Evolutionary conservation across 92 coral and sea anemone species (phyloP), one percentile per base, ranked within the genome.

Genomic region (Zoanthus sansibaricus): DNA sequence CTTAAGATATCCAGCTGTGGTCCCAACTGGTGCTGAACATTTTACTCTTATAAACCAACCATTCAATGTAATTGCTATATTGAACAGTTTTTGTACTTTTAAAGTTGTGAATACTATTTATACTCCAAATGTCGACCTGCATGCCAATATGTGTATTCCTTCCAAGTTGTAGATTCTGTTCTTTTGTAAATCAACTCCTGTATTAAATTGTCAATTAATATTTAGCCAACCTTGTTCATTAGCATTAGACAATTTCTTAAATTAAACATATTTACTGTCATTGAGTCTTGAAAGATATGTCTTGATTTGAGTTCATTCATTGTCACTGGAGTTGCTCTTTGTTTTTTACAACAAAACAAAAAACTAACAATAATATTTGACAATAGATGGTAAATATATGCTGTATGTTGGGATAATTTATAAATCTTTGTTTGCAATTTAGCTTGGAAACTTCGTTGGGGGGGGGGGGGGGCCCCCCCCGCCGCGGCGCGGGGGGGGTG

Each of bases 101-200:
- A 33, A 46, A 51, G 45, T 52, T 67, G 61, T 80, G 75, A 47
- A 48, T 80, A 80, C 30, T 80, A 80, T 80, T 66, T 80, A 66
- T 80, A 45, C 2, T 8, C n/a, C 64, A 17, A 18, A 13, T 7
- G 17, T 32, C 15, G 32, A 66, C 13, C 61, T 71, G 51, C 73
- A 49, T 71, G 25, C 73, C 25, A 18, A 21, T 18, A 30, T 37
- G 6, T 17, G 16, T 69, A 46, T 62, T 64, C 67, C 20, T 30
- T 61, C 11, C 45, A 62, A 30, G 54, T 62, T 37, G 84, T 59
- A 61, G 84, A 61, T 44, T 25, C 56, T 7, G 71, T 67, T 67
- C 42, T 37, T 42, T 68, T 79, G 59, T 18, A 62, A 62, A 62
- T 62, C 30, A 62, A 62, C 30, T 79, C 10, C 12, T 16, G 1